Base-by-base conservation (phyloP, 2,888 invertebrate genomes). In the Saturnia pavonia region DNA sequence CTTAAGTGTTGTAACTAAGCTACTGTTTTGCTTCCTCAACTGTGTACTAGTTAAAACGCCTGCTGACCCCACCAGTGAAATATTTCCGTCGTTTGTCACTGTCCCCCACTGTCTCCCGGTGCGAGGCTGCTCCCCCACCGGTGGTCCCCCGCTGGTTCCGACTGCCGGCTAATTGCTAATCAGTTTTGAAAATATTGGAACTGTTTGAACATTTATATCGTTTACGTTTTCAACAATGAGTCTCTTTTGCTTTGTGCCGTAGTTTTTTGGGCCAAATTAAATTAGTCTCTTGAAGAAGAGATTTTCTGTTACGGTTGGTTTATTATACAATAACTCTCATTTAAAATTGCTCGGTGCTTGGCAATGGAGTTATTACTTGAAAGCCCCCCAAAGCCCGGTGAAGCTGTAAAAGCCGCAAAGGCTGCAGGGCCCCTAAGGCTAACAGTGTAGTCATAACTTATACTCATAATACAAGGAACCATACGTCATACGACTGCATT, bases 11-110 rank as follows among this genome's bases (percentile, higher is more conserved):
- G 9, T 54, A 22, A 22, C 45, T 16, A n/a, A 19, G 43, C 7
- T 66, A 68, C 71, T 68, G 68, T 25, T 40, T 48, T n/a, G 40
- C 4, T 7, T 6, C 0, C 16, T 45, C 48, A n/a, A 71, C 68
- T 71, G 40, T 34, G 63, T 43, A 12, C 40, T 42, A 65, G 54
- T 40, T 68, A 40, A 69, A 72, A 54, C 72, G 60, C 69, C 67
- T 57, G 72, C 69, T 72, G 72, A 72, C 69, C 72, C 48, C 73
- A 74, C 71, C 71, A 72, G 43, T 82, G 83, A 84, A 81, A 81
- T 83, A 84, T 84, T 76, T 77, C 78, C 75, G 76, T 80, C 80
- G 80, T 83, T 82, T 79, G 80, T 83, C 84, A 83, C 74, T 77
- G 82, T 83, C 81, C 76, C 75, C 74, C 71, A 63, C 57, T 63